These are phyloP conservation scores for Xenentodon cancila DNA, from an alignment of 2,797 vertebrate genomes.

Conservation along the genomic window DNA sequence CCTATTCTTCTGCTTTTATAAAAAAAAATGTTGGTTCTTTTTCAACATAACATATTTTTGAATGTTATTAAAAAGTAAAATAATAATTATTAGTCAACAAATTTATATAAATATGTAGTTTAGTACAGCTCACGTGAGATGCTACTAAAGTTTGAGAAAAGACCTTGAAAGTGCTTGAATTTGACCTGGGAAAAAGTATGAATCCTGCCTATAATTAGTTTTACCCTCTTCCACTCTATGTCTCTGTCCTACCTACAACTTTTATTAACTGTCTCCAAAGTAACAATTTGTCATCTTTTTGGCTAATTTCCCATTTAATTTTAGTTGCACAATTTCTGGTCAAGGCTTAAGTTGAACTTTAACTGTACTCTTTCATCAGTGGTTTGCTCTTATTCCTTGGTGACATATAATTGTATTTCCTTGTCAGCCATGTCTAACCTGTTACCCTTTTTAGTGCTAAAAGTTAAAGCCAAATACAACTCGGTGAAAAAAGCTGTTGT, in stretches of 20 bases:
- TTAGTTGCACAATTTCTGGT: slow-evolving; percentile 8
- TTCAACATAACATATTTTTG: too few species aligned
- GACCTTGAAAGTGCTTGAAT: too few species aligned
- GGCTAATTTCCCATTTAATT: slow-evolving; percentile 4
- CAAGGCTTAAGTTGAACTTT: slow-evolving; percentile 16
- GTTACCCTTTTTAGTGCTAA: neutral
- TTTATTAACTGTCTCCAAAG: slow-evolving; percentile 1
- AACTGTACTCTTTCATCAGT: neutral
- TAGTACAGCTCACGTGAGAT: too few species aligned
- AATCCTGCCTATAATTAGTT: too few species aligned
- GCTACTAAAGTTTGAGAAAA: too few species aligned
- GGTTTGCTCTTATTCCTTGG: slow-evolving; percentile 2
- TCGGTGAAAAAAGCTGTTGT: neutral
- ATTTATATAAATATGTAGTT: too few species aligned
- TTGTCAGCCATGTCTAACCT: neutral
- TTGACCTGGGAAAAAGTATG: too few species aligned
- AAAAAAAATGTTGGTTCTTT: too few species aligned
- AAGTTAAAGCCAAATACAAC: neutral
- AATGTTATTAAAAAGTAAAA: too few species aligned
- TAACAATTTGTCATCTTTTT: slow-evolving; percentile 34
- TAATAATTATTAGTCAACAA: too few species aligned
- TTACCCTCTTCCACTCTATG: neutral
- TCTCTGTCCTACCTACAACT: slow-evolving; percentile 4
- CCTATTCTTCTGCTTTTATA: too few species aligned
- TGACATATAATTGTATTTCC: neutral